Evolutionary conservation across 2,888 invertebrate genomes (phyloP), one percentile per base, ranked within the genome.

Genomic region (Calephelis perditalis): DNA sequence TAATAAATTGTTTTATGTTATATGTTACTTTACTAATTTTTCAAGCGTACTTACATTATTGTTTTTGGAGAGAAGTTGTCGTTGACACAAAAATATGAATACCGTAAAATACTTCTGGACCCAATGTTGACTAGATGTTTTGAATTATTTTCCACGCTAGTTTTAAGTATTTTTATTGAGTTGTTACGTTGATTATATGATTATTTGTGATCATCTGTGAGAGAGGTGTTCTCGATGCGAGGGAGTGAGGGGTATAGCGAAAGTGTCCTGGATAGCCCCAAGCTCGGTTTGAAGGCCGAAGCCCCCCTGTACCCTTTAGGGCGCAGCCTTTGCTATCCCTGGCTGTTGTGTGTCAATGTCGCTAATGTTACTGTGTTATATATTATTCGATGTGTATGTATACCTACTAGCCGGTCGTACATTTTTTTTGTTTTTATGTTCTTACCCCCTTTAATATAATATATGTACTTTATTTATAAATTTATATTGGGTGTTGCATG

Each of bases 141-240:
- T 80, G 81, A 73, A 75, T 72, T 81, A 75, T 77, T 82, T 76
- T 75, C 81, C 83, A 80, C 75, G 77, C 79, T 82, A 83, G 82
- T 83, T 81, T 73, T 81, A 78, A 77, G 75, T 74, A 73, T 78
- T 86, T 85, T 78, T 81, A 78, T 88, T 87, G 72, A 82, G 81
- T 88, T 86, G 73, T 84, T 82, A 74, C 79, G 79, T 89, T 86
- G 78, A 35, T 85, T 86, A 79, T 82, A 77, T 84, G 79, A 84
- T 86, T 83, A 85, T 86, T 87, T 90, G 83, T 87, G 81, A 86
- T 85, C 83, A 87, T 86, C 81, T 88, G 89, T 89, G 89, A 89
- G 89, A 88, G 89, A 89, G 89, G 89, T 90, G 89, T 90, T 88
- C 89, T 89, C 89, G 89, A 88, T 89, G 84, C 85, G 86, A 87